Evolutionary conservation across 2,888 invertebrate genomes (phyloP).

Genomic region (Megaustenia siamemsis): DNA sequence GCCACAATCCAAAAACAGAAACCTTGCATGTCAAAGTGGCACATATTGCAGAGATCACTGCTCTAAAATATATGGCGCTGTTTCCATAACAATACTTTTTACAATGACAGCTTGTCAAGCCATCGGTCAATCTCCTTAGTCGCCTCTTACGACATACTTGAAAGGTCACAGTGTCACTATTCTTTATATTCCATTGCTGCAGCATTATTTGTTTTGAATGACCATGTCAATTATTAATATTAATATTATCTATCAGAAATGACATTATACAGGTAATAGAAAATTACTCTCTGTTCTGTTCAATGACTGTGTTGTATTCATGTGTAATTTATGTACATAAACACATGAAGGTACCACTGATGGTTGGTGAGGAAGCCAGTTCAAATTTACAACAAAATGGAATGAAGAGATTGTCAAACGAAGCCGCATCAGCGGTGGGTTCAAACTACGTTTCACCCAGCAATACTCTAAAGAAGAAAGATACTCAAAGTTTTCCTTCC

Average conservation of each 20-base stretch:
- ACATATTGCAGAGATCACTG: no score
- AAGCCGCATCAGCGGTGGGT: conserved; percentile 9
- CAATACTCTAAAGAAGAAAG: conserved; percentile 17
- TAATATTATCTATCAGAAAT: neutral
- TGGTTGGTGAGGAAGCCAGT: neutral
- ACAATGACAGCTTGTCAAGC: no score
- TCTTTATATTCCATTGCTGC: no score
- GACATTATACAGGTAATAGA: neutral
- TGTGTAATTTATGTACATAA: neutral
- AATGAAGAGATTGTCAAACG: neutral
- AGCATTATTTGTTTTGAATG: no score
- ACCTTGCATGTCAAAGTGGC: no score
- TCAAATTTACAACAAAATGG: conserved; percentile 30
- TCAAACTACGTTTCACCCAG: neutral
- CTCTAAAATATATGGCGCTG: no score
- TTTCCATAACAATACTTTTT: no score
- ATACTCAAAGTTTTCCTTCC: conserved; percentile 31
- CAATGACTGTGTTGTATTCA: neutral
- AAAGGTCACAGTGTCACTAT: no score
- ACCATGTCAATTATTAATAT: no score
- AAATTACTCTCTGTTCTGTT: neutral
- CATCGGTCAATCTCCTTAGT: no score
- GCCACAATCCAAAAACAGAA: no score
- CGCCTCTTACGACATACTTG: no score
- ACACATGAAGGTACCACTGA: conserved; percentile 17